Evolutionary conservation across 2,113 vertebrate genomes (phyloP).

Genomic region (Amphiprion ocellaris): DNA sequence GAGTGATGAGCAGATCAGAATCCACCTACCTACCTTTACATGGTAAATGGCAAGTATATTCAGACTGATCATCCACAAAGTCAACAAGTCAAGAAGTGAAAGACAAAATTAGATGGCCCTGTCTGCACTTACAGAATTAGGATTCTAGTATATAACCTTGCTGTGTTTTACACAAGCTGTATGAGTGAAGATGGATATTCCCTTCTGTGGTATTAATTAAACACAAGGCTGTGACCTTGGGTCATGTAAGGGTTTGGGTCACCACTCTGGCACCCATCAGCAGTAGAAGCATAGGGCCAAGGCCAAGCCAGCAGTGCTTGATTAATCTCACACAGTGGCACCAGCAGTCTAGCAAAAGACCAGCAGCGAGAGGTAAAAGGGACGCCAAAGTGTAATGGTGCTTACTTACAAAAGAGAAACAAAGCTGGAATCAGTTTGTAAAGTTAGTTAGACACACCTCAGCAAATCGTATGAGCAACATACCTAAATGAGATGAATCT

Average conservation of each 20-base stretch:
- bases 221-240: conserved; percentile 26
- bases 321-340: conserved; percentile 33
- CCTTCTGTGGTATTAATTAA: not conserved
- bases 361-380: conserved; percentile 21
- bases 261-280: conserved; percentile 2
- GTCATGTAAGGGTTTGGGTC: conserved; percentile 9
- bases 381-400: not conserved
- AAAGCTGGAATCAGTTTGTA: not conserved
- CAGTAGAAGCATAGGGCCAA: conserved; percentile 5
- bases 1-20: conserved; percentile 12
- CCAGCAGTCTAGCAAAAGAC: conserved; percentile 22
- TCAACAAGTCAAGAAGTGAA: not conserved
- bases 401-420: not conserved
- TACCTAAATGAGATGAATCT: not conserved
- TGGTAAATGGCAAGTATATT: not conserved
- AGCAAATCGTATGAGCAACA: not conserved
- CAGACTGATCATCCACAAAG: not conserved
- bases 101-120: not conserved
- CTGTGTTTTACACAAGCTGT: conserved; percentile 11
- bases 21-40: conserved; percentile 8
- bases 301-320: conserved; percentile 25
- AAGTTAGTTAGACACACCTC: not conserved
- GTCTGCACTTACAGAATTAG: not conserved
- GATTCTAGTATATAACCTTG: not conserved
- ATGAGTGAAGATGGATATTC: not conserved